Percentiles rank a stretch among this genome's conserved stretches.
These are phyloP conservation scores for Sebastes vulpes DNA, from an alignment of 2,797 vertebrate genomes.

Conservation along the genomic window DNA sequence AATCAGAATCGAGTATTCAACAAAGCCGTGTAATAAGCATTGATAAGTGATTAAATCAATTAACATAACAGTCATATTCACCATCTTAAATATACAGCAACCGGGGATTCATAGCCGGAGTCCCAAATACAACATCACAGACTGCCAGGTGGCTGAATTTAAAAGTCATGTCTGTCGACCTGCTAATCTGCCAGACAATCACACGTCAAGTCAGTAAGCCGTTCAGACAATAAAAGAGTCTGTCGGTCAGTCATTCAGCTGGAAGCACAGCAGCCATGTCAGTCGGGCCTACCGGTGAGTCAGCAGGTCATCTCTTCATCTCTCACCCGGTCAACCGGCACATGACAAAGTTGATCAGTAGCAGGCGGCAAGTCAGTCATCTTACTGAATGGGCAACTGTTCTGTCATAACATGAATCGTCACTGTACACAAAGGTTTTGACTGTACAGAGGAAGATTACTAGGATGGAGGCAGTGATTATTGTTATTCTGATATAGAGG, in stretches of 20 bases:
- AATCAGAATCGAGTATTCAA: too few species aligned
- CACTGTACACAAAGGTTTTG: constrained; percentile 9
- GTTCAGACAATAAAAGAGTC: neutral
- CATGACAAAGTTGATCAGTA: neutral
- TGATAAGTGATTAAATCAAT: neutral
- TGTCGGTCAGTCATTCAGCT: neutral
- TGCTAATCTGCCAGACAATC: constrained; percentile 8
- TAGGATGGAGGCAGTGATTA: neutral
- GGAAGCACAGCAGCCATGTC: neutral
- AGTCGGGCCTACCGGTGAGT: neutral
- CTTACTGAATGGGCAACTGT: neutral
- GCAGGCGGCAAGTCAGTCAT: constrained; percentile 5
- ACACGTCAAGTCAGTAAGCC: neutral
- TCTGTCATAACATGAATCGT: constrained; percentile 33
- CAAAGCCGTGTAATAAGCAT: neutral
- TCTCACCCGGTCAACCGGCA: neutral
- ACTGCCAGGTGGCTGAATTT: neutral
- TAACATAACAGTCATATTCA: neutral
- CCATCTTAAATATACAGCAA: neutral
- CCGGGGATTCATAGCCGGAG: neutral
- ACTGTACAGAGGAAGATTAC: constrained; percentile 7
- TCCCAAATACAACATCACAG: neutral
- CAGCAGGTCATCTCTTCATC: constrained; percentile 14
- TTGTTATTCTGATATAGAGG: constrained; percentile 4
- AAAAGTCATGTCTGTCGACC: constrained; percentile 2